Evolutionary conservation across 2,888 invertebrate species (phyloP), one percentile per base, ranked within the genome.

Genomic region (Nemurella pictetii): DNA sequence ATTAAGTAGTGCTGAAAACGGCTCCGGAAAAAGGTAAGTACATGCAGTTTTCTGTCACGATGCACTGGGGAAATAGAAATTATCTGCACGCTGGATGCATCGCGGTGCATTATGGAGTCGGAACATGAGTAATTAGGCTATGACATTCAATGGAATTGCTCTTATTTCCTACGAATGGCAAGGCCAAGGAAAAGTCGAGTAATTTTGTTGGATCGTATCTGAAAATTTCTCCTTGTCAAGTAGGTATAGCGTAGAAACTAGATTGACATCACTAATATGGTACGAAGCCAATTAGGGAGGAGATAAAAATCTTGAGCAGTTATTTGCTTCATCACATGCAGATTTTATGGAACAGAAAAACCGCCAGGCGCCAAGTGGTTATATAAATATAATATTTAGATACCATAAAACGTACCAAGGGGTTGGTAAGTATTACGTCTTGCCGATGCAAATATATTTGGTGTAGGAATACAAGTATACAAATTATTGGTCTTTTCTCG

Each of bases 221-320:
- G 15, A 29, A 2, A 78, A 15, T 78, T 78, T 78, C 30, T 78
- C 30, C n/a, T 78, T 78, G 30, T 20, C 78, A 78, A 78, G 30
- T 78, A 78, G 78, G 78, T 78, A n/a, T n/a, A n/a, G n/a, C n/a
- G n/a, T n/a, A n/a, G n/a, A n/a, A 78, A 78, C 29, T 78, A 55
- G 55, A 55, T 3, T 55, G 55, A 55, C 55, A 55, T 4, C 35
- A n/a, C n/a, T n/a, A n/a, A n/a, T n/a, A n/a, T n/a, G n/a, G n/a
- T n/a, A n/a, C n/a, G n/a, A n/a, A n/a, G n/a, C n/a, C n/a, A n/a
- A n/a, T n/a, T n/a, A n/a, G n/a, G n/a, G n/a, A n/a, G n/a, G n/a
- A 35, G 35, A 12, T 35, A 12, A 35, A 35, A 35, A n/a, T n/a
- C n/a, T n/a, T n/a, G n/a, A n/a, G n/a, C n/a, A n/a, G n/a, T n/a